These are phyloP conservation scores for Solenopsis fugax DNA, from an alignment of 1,140 invertebrate species.

Conservation along the genomic window DNA sequence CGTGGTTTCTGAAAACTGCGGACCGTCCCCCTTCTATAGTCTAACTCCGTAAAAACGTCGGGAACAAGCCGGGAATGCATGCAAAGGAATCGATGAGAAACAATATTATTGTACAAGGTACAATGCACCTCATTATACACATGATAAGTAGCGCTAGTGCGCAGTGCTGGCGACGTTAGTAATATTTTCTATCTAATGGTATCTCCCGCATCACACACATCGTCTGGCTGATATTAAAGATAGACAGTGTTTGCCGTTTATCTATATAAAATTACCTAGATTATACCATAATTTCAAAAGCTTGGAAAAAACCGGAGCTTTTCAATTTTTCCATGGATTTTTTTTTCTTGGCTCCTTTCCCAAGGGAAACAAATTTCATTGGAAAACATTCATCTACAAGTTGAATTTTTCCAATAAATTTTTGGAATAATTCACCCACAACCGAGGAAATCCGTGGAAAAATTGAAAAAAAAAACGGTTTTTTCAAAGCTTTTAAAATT, in stretches of 20 bases:
- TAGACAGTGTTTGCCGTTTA: background rate
- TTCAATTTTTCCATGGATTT: no score
- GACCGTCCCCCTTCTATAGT: background rate
- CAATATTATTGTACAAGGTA: background rate
- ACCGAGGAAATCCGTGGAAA: no score
- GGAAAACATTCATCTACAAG: no score
- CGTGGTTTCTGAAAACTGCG: slow-evolving; percentile 49
- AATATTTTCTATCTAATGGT: slow-evolving; percentile 25
- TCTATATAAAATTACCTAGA: no score
- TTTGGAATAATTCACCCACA: no score
- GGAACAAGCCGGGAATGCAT: background rate
- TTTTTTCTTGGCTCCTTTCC: no score
- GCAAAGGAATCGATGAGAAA: background rate
- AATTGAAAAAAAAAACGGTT: no score
- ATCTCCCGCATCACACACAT: background rate
- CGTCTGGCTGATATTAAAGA: slow-evolving; percentile 16
- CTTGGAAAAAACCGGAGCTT: no score
- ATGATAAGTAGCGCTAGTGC: background rate
- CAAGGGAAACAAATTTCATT: no score
- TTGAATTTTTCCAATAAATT: no score
- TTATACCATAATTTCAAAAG: no score
- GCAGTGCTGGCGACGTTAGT: background rate
- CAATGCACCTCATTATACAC: background rate
- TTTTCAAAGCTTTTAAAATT: no score
- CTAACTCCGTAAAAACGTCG: slow-evolving; percentile 4